A percentile compares a stretch with the other conserved stretches of the same genome.
These are phyloP conservation scores for Ophioninae sp. DNA, from an alignment of 2,888 invertebrate genomes.

Conservation along the genomic window DNA sequence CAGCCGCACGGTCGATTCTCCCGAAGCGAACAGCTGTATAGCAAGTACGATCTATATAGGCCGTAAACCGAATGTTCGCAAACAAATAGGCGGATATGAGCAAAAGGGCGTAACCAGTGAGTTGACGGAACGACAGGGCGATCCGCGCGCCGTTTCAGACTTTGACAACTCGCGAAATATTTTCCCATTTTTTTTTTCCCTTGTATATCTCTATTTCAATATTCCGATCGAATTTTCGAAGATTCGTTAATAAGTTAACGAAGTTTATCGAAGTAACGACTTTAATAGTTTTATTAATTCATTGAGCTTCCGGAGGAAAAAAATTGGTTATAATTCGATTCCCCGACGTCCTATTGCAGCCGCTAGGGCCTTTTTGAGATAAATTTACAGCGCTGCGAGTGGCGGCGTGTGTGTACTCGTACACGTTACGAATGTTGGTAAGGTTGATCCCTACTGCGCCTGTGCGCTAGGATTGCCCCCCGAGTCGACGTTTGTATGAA, in stretches of 20 bases:
- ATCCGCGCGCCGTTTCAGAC: background rate
- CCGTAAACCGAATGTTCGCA: conserved; percentile 10
- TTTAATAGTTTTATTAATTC: background rate
- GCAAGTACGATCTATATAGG: background rate
- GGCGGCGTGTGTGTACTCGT: background rate
- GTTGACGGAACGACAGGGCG: background rate
- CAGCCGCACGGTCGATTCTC: conserved; percentile 52
- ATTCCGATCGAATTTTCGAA: background rate
- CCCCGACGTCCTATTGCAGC: background rate
- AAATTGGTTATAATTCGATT: background rate
- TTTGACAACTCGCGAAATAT: background rate
- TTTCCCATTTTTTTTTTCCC: background rate
- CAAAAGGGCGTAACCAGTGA: background rate
- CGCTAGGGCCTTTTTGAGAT: background rate
- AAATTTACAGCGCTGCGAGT: background rate
- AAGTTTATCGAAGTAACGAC: background rate
- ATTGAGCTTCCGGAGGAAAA: background rate
- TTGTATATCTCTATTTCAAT: background rate
- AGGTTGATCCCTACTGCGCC: conserved; percentile 32
- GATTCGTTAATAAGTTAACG: background rate
- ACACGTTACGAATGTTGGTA: background rate
- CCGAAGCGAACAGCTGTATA: background rate
- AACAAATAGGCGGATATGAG: background rate
- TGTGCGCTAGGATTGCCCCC: conserved; percentile 24
- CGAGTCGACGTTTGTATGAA: background rate